Conservation (phyloP, 1,140 invertebrate genomes). For the Chrysomallon squamiferum region DNA sequence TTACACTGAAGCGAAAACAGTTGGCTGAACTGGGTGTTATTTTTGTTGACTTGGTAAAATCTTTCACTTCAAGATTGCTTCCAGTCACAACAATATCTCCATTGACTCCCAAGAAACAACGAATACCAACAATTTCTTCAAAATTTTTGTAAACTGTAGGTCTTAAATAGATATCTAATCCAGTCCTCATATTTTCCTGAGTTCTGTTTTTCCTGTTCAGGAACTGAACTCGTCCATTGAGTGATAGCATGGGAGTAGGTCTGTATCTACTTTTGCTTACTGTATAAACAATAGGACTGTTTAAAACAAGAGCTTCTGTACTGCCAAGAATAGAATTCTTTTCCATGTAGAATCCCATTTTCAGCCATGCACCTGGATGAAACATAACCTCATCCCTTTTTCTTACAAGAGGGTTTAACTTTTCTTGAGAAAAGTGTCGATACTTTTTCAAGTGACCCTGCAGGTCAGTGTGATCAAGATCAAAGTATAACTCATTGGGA, state of each 20-base stretch:
- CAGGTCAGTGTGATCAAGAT: conserved; percentile 39
- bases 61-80: conserved; percentile 31
- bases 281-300: conserved; percentile 46
- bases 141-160: conserved; percentile 42
- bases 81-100: conserved; percentile 45
- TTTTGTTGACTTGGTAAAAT: conserved; percentile 29
- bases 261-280: conserved; percentile 45
- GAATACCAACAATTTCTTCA: conserved; percentile 52
- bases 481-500: conserved; percentile 46
- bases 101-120: conserved; percentile 50
- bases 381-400: conserved; percentile 48
- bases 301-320: conserved; percentile 49
- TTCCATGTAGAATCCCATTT: conserved; percentile 56
- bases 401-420: conserved; percentile 36
- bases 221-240: conserved; percentile 50
- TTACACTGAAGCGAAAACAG: conserved; percentile 50
- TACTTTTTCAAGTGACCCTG: conserved; percentile 34
- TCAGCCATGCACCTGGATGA: conserved; percentile 50
- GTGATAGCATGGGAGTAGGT: conserved; percentile 31
- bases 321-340: conserved; percentile 51
- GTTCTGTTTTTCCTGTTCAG: conserved; percentile 41
- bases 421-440: conserved; percentile 40
- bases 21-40: conserved; percentile 45
- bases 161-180: conserved; percentile 49
- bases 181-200: conserved; percentile 35